Evolutionary conservation across 2,113 vertebrate genomes (phyloP).

Genomic region (Catharus fuscescens): DNA sequence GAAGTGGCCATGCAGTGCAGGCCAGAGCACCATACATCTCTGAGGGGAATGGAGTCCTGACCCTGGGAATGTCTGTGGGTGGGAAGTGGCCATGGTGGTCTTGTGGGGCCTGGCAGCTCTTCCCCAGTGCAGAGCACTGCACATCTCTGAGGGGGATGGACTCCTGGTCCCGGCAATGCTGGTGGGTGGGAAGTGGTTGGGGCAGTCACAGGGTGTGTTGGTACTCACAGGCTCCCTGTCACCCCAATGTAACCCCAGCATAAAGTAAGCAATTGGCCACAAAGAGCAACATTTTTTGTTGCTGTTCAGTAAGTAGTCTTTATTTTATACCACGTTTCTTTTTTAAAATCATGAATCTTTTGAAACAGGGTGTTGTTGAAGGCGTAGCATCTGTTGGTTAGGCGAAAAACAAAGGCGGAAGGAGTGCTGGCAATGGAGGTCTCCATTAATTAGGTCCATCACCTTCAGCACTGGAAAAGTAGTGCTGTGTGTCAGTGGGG

Average conservation of each 20-base stretch:
- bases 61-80: accelerated
- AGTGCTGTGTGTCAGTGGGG: not conserved
- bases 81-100: not conserved
- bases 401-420: not conserved
- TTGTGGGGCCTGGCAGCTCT: not conserved
- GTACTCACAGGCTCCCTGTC: not conserved
- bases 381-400: not conserved
- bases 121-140: accelerated
- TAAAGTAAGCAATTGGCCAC: not conserved
- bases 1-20: not conserved
- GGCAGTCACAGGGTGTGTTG: not conserved
- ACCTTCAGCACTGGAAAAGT: not conserved
- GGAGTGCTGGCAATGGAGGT: not conserved
- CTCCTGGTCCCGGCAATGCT: accelerated
- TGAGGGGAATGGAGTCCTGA: accelerated
- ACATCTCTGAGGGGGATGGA: not conserved
- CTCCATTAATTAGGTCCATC: not conserved
- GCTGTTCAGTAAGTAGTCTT: not conserved
- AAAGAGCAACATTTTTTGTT: not conserved
- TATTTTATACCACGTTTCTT: not conserved
- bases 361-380: not conserved
- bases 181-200: not conserved
- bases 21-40: accelerated
- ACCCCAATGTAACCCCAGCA: not conserved
- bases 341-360: accelerated